Conservation (phyloP, 2,888 invertebrate species). For the Agriopis marginaria region DNA sequence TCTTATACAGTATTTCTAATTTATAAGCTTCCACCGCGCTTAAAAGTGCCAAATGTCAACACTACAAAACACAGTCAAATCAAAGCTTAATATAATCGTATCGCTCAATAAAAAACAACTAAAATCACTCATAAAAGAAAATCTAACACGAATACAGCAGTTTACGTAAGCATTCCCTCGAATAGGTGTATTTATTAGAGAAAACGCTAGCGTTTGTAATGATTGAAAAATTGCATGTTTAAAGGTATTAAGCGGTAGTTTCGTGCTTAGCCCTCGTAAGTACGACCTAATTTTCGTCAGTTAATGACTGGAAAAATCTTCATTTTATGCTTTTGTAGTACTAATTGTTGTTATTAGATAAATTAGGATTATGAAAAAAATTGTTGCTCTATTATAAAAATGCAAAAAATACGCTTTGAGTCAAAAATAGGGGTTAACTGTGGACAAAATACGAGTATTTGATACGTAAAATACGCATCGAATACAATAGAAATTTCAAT, state of each 20-base stretch:
- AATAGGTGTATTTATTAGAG: conserved; percentile 28
- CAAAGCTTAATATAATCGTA: too few species aligned
- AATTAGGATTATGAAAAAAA: conserved; percentile 10
- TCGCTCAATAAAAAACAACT: too few species aligned
- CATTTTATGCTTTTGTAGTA: conserved; percentile 59
- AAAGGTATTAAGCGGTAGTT: conserved; percentile 64
- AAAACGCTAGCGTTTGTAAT: conserved; percentile 48
- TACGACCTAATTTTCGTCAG: conserved; percentile 70
- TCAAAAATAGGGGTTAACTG: too few species aligned
- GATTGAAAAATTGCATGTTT: conserved; percentile 80
- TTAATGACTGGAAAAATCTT: conserved; percentile 69
- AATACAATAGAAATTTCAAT: too few species aligned
- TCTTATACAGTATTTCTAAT: too few species aligned
- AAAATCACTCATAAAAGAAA: conserved; percentile 9
- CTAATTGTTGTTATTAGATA: conserved; percentile 53
- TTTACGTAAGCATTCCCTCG: conserved; percentile 8
- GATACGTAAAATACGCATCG: too few species aligned
- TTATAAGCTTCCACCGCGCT: too few species aligned
- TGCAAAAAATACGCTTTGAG: too few species aligned
- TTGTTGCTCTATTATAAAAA: too few species aligned
- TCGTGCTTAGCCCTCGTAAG: conserved; percentile 70
- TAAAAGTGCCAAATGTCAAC: too few species aligned
- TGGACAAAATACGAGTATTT: too few species aligned
- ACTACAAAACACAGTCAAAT: too few species aligned
- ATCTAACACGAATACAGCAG: conserved; percentile 5